phyloP scores from a whole-genome alignment of 2,888 invertebrate species.

The Sphaerophoria rueppellii region DNA sequence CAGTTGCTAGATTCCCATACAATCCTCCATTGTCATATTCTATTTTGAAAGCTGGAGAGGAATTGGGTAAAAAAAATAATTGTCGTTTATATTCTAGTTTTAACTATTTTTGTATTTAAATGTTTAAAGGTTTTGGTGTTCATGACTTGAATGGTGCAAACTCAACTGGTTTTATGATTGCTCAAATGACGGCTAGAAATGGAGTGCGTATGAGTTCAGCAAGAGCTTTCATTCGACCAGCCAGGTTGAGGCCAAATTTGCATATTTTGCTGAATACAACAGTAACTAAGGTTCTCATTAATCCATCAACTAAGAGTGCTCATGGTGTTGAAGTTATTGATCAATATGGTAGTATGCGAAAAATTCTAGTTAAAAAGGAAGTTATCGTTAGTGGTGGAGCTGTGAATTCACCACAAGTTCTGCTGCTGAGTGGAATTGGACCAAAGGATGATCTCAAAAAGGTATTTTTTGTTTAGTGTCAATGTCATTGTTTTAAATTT shows the following conservation, averaged over 20 bases:
- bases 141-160: slow-evolving; percentile 92
- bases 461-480: slow-evolving; percentile 75
- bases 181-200: slow-evolving; percentile 93
- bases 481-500: no score
- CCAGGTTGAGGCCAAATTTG: slow-evolving; percentile 88
- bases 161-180: slow-evolving; percentile 93
- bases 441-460: slow-evolving; percentile 87
- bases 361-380: slow-evolving; percentile 90
- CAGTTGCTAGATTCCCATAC: slow-evolving; percentile 92
- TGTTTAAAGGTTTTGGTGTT: slow-evolving; percentile 85
- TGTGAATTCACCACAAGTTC: slow-evolving; percentile 96
- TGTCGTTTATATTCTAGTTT: background rate
- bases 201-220: slow-evolving; percentile 92
- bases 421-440: slow-evolving; percentile 95
- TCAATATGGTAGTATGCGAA: slow-evolving; percentile 83
- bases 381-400: slow-evolving; percentile 91
- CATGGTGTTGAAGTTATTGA: slow-evolving; percentile 88
- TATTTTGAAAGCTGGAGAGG: slow-evolving; percentile 89
- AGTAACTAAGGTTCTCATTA: slow-evolving; percentile 89
- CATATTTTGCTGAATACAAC: slow-evolving; percentile 93
- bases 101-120: background rate
- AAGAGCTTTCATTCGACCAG: slow-evolving; percentile 91
- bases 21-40: slow-evolving; percentile 91
- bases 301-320: slow-evolving; percentile 88
- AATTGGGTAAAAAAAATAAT: slow-evolving; percentile 84